Conservation (phyloP, 2,113 vertebrate species). For the Clarias batrachus region DNA sequence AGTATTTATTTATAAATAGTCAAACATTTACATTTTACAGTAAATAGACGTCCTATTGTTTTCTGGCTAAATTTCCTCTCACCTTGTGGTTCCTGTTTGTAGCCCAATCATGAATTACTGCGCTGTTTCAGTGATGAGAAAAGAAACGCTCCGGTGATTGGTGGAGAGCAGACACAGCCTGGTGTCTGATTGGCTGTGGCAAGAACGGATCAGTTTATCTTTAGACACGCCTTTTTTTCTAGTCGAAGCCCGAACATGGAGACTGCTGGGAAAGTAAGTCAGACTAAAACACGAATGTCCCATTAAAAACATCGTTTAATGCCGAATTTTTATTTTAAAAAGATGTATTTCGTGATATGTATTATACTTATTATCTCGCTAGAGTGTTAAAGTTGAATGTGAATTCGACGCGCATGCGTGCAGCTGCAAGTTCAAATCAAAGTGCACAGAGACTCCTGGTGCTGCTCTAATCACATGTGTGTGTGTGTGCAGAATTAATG, state of each 20-base stretch:
- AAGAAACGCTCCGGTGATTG: conserved; percentile 35
- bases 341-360: background rate
- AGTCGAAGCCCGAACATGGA: conserved; percentile 60
- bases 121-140: conserved; percentile 11
- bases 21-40: too few species aligned
- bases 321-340: background rate
- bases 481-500: too few species aligned
- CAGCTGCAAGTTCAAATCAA: background rate
- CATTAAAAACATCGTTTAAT: background rate
- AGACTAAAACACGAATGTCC: background rate
- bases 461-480: background rate
- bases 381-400: too few species aligned
- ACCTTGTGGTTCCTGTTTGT: background rate
- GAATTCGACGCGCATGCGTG: background rate
- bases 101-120: background rate
- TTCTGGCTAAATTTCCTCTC: background rate
- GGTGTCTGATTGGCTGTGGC: conserved; percentile 28
- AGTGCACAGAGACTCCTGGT: background rate
- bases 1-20: background rate
- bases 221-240: background rate
- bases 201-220: background rate
- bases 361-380: too few species aligned
- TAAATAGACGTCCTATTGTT: background rate
- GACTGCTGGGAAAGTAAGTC: conserved; percentile 70
- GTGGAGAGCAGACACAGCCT: background rate